phyloP scores from a whole-genome alignment of 2,113 vertebrate species.

The Chrysochloris asiatica region DNA sequence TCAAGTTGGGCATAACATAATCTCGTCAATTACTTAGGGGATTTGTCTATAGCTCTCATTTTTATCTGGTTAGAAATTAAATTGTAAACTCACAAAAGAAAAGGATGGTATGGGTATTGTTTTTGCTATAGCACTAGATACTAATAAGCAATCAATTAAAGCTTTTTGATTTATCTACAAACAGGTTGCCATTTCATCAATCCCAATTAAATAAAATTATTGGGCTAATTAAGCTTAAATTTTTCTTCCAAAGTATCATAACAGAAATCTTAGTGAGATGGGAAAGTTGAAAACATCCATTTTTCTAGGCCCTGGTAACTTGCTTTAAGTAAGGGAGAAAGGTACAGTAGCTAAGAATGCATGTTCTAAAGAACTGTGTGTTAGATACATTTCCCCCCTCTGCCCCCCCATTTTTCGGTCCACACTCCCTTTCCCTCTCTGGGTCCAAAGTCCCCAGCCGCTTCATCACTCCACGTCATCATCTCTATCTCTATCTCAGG shows the following conservation, averaged over 20 bases:
- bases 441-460: too few species aligned
- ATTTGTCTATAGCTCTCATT: neutral
- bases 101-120: neutral
- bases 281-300: neutral
- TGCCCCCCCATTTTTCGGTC: too few species aligned
- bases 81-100: neutral
- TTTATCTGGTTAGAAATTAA: constrained; percentile 24
- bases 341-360: neutral
- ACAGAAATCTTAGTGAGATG: neutral
- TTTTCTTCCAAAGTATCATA: neutral
- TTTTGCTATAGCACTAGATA: neutral
- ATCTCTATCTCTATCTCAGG: too few species aligned
- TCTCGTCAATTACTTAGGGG: neutral
- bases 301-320: constrained; percentile 5
- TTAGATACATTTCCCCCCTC: neutral
- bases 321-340: neutral
- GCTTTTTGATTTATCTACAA: neutral
- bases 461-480: too few species aligned
- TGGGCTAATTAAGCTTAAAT: constrained; percentile 29
- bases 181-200: constrained; percentile 5
- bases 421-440: too few species aligned
- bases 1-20: neutral
- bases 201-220: constrained; percentile 31
- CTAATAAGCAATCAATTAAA: constrained; percentile 12
- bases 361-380: neutral